Evolutionary conservation across 2,797 vertebrate species (phyloP).

Genomic region (Acanthurus lineatus): DNA sequence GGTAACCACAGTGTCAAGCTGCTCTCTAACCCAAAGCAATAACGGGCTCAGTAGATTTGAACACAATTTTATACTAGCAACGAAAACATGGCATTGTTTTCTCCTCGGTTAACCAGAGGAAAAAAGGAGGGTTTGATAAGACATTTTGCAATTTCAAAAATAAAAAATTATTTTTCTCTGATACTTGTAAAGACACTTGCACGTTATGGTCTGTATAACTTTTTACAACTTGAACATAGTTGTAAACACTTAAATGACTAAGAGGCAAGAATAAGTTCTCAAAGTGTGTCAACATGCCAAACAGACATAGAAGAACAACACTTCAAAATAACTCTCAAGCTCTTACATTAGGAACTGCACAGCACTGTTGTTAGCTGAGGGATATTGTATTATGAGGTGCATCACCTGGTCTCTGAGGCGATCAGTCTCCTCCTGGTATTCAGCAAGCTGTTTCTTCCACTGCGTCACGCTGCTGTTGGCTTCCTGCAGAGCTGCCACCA

Average conservation of each 20-base stretch:
- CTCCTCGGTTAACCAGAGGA: not conserved
- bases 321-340: not conserved
- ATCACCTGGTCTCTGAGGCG: constrained; percentile 90
- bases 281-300: not conserved
- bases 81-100: not conserved
- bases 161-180: not conserved
- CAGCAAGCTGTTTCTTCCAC: constrained; percentile 94
- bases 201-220: not conserved
- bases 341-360: not conserved
- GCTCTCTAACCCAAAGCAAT: too few relatives aligned
- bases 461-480: constrained; percentile 92
- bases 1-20: constrained; percentile 2
- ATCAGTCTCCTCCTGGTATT: constrained; percentile 94
- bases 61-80: not conserved
- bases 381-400: not conserved
- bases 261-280: not conserved
- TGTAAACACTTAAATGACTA: not conserved
- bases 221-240: not conserved
- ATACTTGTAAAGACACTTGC: not conserved
- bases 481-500: constrained; percentile 92
- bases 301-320: not conserved
- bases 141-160: not conserved
- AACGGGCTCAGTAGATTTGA: too few relatives aligned
- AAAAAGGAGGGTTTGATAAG: not conserved
- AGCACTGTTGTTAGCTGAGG: not conserved